Conservation (phyloP, 2,797 vertebrate species). For the Chelidonichthys spinosus region DNA sequence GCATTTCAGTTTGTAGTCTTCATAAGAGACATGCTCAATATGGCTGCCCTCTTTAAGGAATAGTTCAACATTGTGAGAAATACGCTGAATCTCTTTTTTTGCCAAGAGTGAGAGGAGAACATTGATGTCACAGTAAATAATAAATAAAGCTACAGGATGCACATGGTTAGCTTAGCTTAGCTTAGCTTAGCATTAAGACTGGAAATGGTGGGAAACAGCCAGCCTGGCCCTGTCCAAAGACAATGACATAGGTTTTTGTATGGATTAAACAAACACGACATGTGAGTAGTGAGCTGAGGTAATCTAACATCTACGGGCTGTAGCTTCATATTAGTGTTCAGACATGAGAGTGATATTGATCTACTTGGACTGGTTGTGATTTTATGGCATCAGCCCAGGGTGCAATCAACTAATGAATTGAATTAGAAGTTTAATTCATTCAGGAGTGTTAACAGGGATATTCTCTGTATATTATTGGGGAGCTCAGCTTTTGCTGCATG, state of each 20-base stretch:
- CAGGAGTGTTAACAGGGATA: slow-evolving; percentile 13
- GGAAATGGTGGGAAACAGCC: background rate
- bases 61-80: background rate
- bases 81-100: background rate
- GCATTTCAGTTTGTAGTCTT: slow-evolving; percentile 5
- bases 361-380: background rate
- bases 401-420: slow-evolving; percentile 5
- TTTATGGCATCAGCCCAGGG: slow-evolving; percentile 5
- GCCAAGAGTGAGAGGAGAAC: background rate
- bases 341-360: slow-evolving; percentile 16
- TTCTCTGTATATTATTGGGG: background rate
- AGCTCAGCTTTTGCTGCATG: background rate
- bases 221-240: too few relatives aligned
- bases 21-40: background rate
- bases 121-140: background rate
- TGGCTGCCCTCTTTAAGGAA: background rate
- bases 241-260: background rate
- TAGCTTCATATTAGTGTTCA: background rate
- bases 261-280: background rate
- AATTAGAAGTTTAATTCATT: slow-evolving; percentile 1
- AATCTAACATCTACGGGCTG: background rate
- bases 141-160: background rate
- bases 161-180: background rate
- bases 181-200: slow-evolving; percentile 3
- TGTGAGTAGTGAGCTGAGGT: background rate